Evolutionary conservation across 2,888 invertebrate species (phyloP), one percentile per base, ranked within the genome.

Genomic region (Rhimphoctona megacephalus): DNA sequence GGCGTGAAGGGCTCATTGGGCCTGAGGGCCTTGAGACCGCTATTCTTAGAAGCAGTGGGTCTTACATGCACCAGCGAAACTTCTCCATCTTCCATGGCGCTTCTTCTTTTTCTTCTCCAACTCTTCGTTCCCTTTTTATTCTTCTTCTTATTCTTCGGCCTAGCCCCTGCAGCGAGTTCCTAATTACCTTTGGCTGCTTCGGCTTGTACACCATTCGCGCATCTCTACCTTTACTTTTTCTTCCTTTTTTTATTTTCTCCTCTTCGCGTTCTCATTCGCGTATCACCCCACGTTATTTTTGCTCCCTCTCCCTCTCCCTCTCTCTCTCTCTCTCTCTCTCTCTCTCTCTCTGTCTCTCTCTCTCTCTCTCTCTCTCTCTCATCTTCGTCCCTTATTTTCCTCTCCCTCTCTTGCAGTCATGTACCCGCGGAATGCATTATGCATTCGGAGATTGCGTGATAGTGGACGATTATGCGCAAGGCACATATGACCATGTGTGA

Each of bases 371-470:
- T 66, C 81, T 78, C 81, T 64, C 64, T 36, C 81, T 74, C 79
- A 19, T 6, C 22, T 14, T 25, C 81, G 61, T 81, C 39, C 79
- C 77, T 67, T 49, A 33, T 52, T 64, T n/a, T 86, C 54, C 57
- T 83, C 83, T 72, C 22, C 83, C 80, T 83, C 84, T 61, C 69
- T 25, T 30, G 78, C 74, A 82, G 33, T 78, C 67, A 57, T 70
- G 69, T 85, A 80, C 78, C 79, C 81, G 61, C 83, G 85, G 87
- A 90, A 92, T 91, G 90, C 90, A 92, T 92, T 90, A 92, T 92
- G 91, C 92, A 92, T 92, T 91, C 89, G 89, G 86, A 91, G 92
- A 92, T 92, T 90, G 92, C 92, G 92, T 92, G 92, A 92, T 92
- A 92, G 87, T 73, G 67, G 79, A 77, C 91, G 91, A 92, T 92